Percentiles rank a stretch among this genome's conserved stretches.
Evolutionary conservation across 1,140 invertebrate species (phyloP).

Genomic region (Akabosia matsudoensis): DNA sequence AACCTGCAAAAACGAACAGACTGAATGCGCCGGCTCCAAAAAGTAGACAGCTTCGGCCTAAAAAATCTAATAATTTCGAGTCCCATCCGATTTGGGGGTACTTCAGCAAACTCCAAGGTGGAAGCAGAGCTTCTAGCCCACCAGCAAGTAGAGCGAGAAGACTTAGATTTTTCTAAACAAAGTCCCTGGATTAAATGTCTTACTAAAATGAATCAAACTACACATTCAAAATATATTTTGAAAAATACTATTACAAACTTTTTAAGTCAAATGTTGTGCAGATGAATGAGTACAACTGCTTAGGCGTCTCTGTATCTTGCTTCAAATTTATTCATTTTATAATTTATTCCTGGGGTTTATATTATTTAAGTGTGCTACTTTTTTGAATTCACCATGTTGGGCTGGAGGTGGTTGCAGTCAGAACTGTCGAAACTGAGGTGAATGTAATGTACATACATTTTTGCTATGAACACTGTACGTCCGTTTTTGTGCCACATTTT

Average conservation of each 20-base stretch:
- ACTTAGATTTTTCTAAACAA: slow-evolving; percentile 5
- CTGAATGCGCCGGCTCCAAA: not conserved
- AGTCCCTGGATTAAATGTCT: too few relatives aligned
- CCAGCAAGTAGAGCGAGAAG: not conserved
- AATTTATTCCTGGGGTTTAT: not conserved
- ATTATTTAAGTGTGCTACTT: not conserved
- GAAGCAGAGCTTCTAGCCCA: not conserved
- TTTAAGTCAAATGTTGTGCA: not conserved
- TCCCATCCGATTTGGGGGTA: slow-evolving; percentile 6
- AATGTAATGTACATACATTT: slow-evolving; percentile 12
- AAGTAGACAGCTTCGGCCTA: not conserved
- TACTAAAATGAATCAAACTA: too few relatives aligned
- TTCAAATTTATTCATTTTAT: not conserved
- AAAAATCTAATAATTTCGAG: not conserved
- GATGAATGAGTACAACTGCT: not conserved
- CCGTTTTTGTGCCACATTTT: slow-evolving; percentile 7
- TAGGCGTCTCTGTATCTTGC: not conserved
- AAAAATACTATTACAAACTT: too few relatives aligned
- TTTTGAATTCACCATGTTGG: not conserved
- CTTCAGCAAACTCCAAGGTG: not conserved
- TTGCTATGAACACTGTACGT: slow-evolving; percentile 8
- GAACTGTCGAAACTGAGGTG: not conserved
- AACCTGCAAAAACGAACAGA: not conserved
- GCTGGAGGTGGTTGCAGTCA: not conserved
- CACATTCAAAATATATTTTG: too few relatives aligned